Base-by-base conservation (phyloP, 2,113 vertebrate species). In the Plectropomus leopardus region DNA sequence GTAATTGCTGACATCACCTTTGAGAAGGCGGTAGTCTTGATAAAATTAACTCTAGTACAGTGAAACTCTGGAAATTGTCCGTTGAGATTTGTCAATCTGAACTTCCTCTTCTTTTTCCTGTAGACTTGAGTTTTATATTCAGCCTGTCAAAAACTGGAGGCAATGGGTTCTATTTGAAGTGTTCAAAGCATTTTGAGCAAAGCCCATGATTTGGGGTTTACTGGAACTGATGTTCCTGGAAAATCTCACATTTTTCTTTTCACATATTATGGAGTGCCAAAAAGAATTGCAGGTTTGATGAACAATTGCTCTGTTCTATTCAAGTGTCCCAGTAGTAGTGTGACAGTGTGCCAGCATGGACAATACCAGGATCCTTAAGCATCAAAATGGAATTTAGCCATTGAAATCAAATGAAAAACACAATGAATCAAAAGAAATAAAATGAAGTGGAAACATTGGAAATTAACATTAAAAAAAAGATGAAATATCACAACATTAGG, bases 71-170 rank as follows among this genome's bases (percentile, higher is more conserved):
- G 50, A 10, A 74, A 4, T 48, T 71, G 24, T 54, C 23, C 64
- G 26, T 24, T 55, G 7, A 69, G 15, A 32, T 48, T 54, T 53
- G 51, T 21, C 36, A 15, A n/a, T 55, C 54, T 4, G 4, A 51
- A 9, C 32, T 55, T 64, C 42, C 44, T 54, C 51, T 30, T 53
- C 17, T 57, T 15, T 51, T 73, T 47, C 32, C 10, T 28, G 48
- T 7, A 67, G 26, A 50, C 15, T 17, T 28, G 44, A 7, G 13
- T 21, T 78, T 66, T 65, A 50, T 76, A 58, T 71, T 76, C 16
- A 71, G 23, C 15, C 50, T 63, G 19, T 57, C 15, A 44, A 64
- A 30, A 5, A 40, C n/a, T 1, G 1, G 16, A 57, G 19, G 0
- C 34, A 10, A 23, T 34, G 23, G 4, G 5, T 42, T 23, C 23